phyloP scores from a whole-genome alignment of 2,797 vertebrate genomes.

The Odontamblyopus lacepedii region DNA sequence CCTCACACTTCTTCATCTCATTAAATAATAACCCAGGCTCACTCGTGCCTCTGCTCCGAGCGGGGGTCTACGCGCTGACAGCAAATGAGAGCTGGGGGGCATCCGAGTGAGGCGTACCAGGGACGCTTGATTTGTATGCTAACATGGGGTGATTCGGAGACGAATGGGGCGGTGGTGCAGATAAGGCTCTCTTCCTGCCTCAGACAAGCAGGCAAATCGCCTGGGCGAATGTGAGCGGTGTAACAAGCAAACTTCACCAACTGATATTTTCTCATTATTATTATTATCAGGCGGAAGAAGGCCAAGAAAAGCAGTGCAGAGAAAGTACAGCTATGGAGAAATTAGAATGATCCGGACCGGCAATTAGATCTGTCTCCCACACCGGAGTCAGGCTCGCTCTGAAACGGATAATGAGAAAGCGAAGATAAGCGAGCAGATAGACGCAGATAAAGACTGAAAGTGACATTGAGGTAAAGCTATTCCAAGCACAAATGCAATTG shows the following conservation, averaged over 20 bases:
- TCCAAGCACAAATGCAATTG: slow-evolving; percentile 26
- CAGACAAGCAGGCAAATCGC: slow-evolving; percentile 75
- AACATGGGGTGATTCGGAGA: slow-evolving; percentile 60
- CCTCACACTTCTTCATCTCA: slow-evolving; percentile 52
- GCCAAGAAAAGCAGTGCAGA: slow-evolving; percentile 15
- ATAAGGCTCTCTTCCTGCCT: slow-evolving; percentile 69
- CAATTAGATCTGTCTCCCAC: slow-evolving; percentile 67
- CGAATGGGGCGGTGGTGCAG: slow-evolving; percentile 59
- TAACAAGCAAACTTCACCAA: slow-evolving; percentile 64
- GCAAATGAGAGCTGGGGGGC: slow-evolving; percentile 18
- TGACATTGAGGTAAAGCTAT: slow-evolving; percentile 35
- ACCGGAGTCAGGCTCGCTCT: slow-evolving; percentile 41
- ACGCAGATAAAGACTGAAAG: slow-evolving; percentile 42
- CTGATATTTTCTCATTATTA: slow-evolving; percentile 55
- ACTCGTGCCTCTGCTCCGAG: slow-evolving; percentile 18
- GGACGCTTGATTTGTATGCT: slow-evolving; percentile 68
- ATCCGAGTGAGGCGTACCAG: slow-evolving; percentile 29
- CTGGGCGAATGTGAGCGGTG: slow-evolving; percentile 68
- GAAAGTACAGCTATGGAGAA: slow-evolving; percentile 31
- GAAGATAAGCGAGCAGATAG: slow-evolving; percentile 46
- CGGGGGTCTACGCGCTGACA: slow-evolving; percentile 34
- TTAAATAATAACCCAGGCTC: slow-evolving; percentile 56
- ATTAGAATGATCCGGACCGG: slow-evolving; percentile 63
- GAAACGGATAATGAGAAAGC: slow-evolving; percentile 59
- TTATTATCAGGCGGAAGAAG: slow-evolving; percentile 58